Evolutionary conservation across 2,113 vertebrate genomes (phyloP), one percentile per base, ranked within the genome.

Genomic region (Erinaceus europaeus): DNA sequence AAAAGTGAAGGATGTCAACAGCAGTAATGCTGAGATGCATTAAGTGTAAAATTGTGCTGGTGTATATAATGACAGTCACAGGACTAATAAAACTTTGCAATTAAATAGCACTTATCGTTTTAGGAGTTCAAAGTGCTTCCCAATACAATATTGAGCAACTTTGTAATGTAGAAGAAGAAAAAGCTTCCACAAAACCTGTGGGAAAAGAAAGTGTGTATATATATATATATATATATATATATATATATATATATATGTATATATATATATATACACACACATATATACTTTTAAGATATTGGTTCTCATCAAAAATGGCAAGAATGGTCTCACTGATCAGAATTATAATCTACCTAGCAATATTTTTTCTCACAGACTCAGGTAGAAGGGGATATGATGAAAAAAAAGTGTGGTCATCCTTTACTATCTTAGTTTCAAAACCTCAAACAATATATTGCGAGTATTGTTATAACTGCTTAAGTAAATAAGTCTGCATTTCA

Each of bases 51-150:
- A 84, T 82, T 94, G 78, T 91, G 40, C 88, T 84, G 50, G 44
- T 83, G 62, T 46, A 68, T 64, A 69, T 90, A 79, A 89, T 61
- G 68, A 71, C 78, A 92, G 87, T 68, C 85, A 79, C 55, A 94
- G 94, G 78, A 93, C 89, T 93, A 95, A 95, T 94, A 93, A 90
- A 75, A 84, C 76, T 94, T 92, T 76, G 88, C 87, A 94, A 91
- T 96, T 96, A 94, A 94, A 91, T 76, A 74, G 71, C 89, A 91
- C 90, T 95, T 94, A 89, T 86, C 88, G 95, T 92, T 57, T 36
- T 85, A 89, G 71, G 77, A 94, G 85, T 89, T 94, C 94, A 94
- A 93, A 94, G 91, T 90, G 75, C 90, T 87, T 93, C 77, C 84
- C 71, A 55, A 84, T 88, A 82, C 75, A 88, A 42, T 89, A 91